Conservation (phyloP, 2,888 invertebrate species). For the Drosophila cognata region DNA sequence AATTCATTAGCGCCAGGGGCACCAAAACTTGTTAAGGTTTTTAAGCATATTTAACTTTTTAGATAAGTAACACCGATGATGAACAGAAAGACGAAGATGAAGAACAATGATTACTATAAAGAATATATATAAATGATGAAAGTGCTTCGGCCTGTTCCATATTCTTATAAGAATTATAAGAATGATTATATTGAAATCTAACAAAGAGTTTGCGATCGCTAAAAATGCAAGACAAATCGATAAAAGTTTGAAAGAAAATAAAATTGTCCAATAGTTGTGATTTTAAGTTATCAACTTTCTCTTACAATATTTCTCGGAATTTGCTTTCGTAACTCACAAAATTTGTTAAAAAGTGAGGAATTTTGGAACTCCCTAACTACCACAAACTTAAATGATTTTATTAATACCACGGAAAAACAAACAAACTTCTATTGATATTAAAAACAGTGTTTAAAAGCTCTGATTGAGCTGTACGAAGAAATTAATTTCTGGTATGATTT, state of each 20-base stretch:
- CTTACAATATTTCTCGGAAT: background rate
- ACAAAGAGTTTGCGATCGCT: background rate
- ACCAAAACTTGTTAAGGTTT: background rate
- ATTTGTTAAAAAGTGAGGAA: background rate
- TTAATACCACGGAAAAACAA: background rate
- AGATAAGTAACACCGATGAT: background rate
- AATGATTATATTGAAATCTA: background rate
- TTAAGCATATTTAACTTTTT: background rate
- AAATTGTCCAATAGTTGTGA: background rate
- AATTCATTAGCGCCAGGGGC: background rate
- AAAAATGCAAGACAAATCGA: background rate
- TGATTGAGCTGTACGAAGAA: background rate
- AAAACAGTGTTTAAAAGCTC: background rate
- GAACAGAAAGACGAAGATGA: background rate
- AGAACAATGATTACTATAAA: background rate
- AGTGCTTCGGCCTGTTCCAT: background rate
- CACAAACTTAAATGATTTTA: background rate
- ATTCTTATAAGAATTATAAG: background rate
- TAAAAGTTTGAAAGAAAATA: background rate
- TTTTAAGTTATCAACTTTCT: background rate
- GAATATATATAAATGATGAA: background rate
- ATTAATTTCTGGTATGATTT: too few species aligned
- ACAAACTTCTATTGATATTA: background rate
- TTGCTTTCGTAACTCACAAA: background rate
- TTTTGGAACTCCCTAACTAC: background rate